Evolutionary conservation across 2,888 invertebrate genomes (phyloP), one percentile per base, ranked within the genome.

Genomic region (Nomada lathburiana): DNA sequence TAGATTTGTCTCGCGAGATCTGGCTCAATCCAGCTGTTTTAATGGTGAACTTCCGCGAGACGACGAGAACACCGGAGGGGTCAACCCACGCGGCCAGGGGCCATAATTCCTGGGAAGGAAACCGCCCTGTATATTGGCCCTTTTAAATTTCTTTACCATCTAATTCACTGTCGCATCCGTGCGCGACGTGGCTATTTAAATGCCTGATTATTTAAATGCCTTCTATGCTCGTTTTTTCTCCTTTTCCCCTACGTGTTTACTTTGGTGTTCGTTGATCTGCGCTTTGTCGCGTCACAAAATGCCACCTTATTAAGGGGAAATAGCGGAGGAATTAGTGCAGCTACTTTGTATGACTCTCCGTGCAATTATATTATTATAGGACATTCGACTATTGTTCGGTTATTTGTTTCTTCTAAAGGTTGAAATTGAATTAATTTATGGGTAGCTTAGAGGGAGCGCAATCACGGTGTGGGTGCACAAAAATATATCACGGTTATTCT

Each of bases 41-140:
- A 88, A 89, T 88, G 82, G 83, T 80, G 81, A 79, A 88, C 88
- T 89, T 89, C 89, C 89, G 89, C 82, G 83, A 71, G 86, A 84
- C 83, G 77, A 64, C 70, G 71, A 29, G 82, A 63, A 59, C 75
- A 76, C 64, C 70, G 80, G 80, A 76, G 83, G 83, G 86, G 84
- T 85, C 89, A 75, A 68, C 88, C 89, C 89, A 89, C 89, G 86
- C 88, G 81, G 59, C 71, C 77, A 77, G 79, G 78, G 76, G 68
- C 16, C 78, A 80, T 86, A 83, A 86, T 85, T 85, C 78, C 85
- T 85, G 77, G 80, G 83, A 87, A 88, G 82, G 86, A 89, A 90
- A 88, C 86, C 84, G 89, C 84, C 83, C 86, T 76, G 86, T 76
- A 83, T 65, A 69, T 87, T 85, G 86, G 87, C 82, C 82, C 85